Evolutionary conservation across 1,140 invertebrate genomes (phyloP), one percentile per base, ranked within the genome.

Genomic region (Drosophila lacertosa): DNA sequence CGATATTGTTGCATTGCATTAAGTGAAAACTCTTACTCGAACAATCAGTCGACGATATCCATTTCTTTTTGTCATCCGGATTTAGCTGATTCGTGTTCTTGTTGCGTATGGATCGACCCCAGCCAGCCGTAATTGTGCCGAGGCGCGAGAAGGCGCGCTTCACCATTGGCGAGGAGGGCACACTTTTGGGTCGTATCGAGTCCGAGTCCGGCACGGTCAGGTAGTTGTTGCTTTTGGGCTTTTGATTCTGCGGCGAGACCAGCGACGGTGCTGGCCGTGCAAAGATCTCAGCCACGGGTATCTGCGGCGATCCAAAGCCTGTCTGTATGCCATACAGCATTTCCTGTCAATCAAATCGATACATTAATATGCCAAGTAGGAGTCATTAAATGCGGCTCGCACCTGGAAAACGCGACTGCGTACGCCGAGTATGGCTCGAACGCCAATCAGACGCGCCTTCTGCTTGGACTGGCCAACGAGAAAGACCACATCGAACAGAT

Each of bases 241-340:
- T 95, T 39, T 92, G 91, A 68, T 93, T 93, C 75, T 96, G 95
- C 0, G 96, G 96, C 57, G 96, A 97, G 3, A 97, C 93, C 15
- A 97, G 91, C 7, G 96, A 96, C 0, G 97, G 97, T 2, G 95
- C 96, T 2, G 97, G 96, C 55, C 97, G 93, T 0, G 96, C 95
- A 44, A 97, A 92, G 45, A 98, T 92, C 91, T 98, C 96, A 0
- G 96, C 97, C 2, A 97, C 96, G 0, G 97, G 97, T 59, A 97
- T 96, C 93, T 97, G 97, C 1, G 96, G 97, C 51, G 96, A 97
- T n/a, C 97, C 97, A 89, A 98, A 98, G 35, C 97, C 97, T 0
- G 97, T 96, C 84, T 97, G 96, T 77, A 98, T 98, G 63, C 97
- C 97, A 90, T 98, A 98, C 15, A 98, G 92, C 97, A 98, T 98